Evolutionary conservation across 2,797 vertebrate species (phyloP).

Genomic region (Semaprochilodus insignis): DNA sequence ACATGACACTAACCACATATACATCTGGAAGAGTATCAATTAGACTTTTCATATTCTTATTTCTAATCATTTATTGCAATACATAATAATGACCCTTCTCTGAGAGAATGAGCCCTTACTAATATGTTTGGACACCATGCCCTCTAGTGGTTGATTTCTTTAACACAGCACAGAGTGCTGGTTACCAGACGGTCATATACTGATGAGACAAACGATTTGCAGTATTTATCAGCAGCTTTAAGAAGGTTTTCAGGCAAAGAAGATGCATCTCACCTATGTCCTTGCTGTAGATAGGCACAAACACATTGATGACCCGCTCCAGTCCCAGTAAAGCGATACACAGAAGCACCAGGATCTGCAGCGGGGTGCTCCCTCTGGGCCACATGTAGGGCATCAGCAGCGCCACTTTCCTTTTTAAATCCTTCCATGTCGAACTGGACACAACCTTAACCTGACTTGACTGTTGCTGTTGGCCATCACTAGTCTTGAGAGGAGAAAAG

Average conservation of each 20-base stretch:
- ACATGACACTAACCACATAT: background rate
- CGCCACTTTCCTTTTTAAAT: slow-evolving; percentile 80
- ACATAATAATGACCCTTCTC: background rate
- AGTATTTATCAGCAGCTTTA: background rate
- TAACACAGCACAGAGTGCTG: background rate
- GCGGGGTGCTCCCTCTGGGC: slow-evolving; percentile 76
- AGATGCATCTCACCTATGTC: slow-evolving; percentile 83
- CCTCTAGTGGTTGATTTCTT: slow-evolving; percentile 41
- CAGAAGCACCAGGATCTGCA: slow-evolving; percentile 86
- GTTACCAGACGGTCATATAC: background rate
- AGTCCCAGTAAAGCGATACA: slow-evolving; percentile 84
- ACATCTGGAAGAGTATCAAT: background rate
- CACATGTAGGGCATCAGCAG: slow-evolving; percentile 86
- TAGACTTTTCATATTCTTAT: background rate
- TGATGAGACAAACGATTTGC: background rate
- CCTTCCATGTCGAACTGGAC: slow-evolving; percentile 79
- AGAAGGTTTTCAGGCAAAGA: background rate
- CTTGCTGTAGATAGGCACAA: slow-evolving; percentile 90
- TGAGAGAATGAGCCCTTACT: background rate
- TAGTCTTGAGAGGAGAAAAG: slow-evolving; percentile 30
- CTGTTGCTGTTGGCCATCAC: slow-evolving; percentile 57
- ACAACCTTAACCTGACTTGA: slow-evolving; percentile 16
- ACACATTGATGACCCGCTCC: slow-evolving; percentile 87
- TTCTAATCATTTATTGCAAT: background rate
- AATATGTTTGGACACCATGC: slow-evolving; percentile 27